phyloP scores from a whole-genome alignment of 2,888 invertebrate species.

The Oligia strigilis region DNA sequence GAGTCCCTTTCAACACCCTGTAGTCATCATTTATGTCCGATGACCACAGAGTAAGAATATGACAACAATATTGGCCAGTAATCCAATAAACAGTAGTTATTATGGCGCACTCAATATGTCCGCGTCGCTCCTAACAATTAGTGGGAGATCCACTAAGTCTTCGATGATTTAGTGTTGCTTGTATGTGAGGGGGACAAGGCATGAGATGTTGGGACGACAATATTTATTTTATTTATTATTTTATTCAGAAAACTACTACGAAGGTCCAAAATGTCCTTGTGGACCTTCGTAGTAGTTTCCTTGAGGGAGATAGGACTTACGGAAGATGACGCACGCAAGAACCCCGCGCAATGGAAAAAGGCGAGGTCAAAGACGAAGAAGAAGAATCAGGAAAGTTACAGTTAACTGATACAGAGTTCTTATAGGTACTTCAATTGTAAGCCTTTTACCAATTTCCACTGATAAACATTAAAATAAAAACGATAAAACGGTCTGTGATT shows the following conservation, averaged over 20 bases:
- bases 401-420: neutral
- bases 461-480: neutral
- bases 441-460: neutral
- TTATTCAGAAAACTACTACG: too few relatives aligned
- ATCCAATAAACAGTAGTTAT: constrained; percentile 58
- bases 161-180: constrained; percentile 71
- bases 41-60: constrained; percentile 22
- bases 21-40: constrained; percentile 19
- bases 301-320: too few relatives aligned
- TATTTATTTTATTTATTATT: neutral
- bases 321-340: neutral
- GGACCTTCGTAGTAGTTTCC: too few relatives aligned
- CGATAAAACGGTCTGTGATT: neutral
- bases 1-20: neutral
- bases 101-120: constrained; percentile 57
- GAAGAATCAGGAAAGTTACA: neutral
- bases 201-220: neutral
- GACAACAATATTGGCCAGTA: constrained; percentile 50
- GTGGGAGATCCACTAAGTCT: constrained; percentile 69
- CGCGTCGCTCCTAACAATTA: constrained; percentile 70
- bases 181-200: constrained; percentile 32
- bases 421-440: neutral
- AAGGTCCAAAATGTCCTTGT: too few relatives aligned
- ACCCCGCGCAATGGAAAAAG: neutral
- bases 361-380: neutral